A percentile compares a stretch with the other conserved stretches of the same genome.
These are phyloP conservation scores for Hozukius guyotensis DNA, from an alignment of 2,797 vertebrate species.

Conservation along the genomic window DNA sequence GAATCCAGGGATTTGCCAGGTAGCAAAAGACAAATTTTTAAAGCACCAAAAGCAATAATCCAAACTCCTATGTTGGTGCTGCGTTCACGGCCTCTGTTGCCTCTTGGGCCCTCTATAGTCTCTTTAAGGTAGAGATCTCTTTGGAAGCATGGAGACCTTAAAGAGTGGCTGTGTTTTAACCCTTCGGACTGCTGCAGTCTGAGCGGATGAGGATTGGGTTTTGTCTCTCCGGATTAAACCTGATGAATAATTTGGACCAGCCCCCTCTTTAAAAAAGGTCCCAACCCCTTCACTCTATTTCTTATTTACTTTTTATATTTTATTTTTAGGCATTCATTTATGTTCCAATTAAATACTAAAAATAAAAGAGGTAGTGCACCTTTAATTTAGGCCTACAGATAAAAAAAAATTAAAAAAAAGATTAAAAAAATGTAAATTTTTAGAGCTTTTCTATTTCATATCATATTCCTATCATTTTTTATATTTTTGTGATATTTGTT, in stretches of 20 bases:
- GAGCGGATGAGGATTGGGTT: conserved; percentile 77
- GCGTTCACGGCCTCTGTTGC: conserved; percentile 62
- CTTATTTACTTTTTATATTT: neutral
- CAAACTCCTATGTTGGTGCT: conserved; percentile 55
- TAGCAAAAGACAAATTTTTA: conserved; percentile 58
- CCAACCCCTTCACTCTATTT: neutral
- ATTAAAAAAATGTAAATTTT: neutral
- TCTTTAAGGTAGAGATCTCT: conserved; percentile 62
- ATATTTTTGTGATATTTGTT: neutral
- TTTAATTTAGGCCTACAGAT: neutral
- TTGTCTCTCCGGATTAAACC: conserved; percentile 78
- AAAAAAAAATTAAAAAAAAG: neutral
- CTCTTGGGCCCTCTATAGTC: neutral
- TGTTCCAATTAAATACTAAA: neutral
- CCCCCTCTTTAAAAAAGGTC: conserved; percentile 58
- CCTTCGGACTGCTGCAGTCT: conserved; percentile 45
- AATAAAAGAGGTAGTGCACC: neutral
- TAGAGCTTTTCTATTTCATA: neutral
- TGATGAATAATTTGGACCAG: conserved; percentile 71
- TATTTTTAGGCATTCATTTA: neutral
- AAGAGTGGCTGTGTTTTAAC: conserved; percentile 41
- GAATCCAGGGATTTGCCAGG: conserved; percentile 43
- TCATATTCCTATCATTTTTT: neutral
- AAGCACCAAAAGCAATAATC: conserved; percentile 70
- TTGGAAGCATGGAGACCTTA: conserved; percentile 56